Base-by-base conservation (phyloP, 2,113 vertebrate species). In the Amazona guildingii region DNA sequence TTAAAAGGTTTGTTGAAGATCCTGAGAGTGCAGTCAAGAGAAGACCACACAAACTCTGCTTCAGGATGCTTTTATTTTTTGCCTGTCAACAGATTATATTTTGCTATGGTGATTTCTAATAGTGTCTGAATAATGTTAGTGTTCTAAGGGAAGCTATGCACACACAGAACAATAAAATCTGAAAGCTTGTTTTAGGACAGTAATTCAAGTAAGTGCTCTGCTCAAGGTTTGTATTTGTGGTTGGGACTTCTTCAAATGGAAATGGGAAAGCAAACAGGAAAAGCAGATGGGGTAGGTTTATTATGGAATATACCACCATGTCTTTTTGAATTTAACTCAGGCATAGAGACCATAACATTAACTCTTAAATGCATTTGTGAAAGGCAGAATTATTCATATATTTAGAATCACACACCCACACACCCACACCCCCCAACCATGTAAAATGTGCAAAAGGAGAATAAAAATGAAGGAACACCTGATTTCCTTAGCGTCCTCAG, bases 31-130 rank as follows among this genome's bases (percentile, higher is more conserved):
- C 63, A 54, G 29, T 83, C 55, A 29, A 66, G 64, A 74, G 84
- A 64, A 92, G 95, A 93, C 75, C 86, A 90, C 95, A 92, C 52
- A 29, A 95, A 49, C 39, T 62, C 61, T 75, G 28, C 63, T 95
- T 92, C 33, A 86, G 90, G 83, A 81, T 85, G 70, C 63, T 91
- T 84, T 89, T 49, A 55, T 94, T 88, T 57, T 95, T 61, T 91
- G 66, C 76, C 54, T 95, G 87, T 94, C 95, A 94, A 66, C 77
- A 94, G 57, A 52, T 93, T 69, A 57, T 20, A 21, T 18, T 96
- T 27, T 88, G 39, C n/a, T 80, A 5, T 62, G 44, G 66, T 89
- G 94, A 89, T 68, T 54, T 86, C 37, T 83, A 73, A 2, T 46
- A 63, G 41, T 24, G 14, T 31, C n/a, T 35, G 83, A 54, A 63